Conservation (phyloP, 2,888 invertebrate species). For the Dynastes grantii region DNA sequence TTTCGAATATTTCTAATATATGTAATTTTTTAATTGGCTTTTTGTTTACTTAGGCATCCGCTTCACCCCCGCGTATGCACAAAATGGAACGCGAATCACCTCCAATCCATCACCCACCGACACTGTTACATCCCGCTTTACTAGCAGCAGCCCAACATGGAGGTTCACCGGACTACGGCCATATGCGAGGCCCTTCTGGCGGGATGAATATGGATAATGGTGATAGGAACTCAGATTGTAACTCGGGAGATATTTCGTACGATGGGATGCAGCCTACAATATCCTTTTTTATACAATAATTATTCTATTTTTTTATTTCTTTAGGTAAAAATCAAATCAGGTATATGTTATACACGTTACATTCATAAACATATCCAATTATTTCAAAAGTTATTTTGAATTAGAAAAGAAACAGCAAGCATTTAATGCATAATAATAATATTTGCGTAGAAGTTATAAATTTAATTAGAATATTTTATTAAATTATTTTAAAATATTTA, state of each 20-base stretch:
- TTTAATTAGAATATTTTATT: no score
- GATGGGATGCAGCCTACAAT: slow-evolving; percentile 96
- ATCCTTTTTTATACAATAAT: slow-evolving; percentile 84
- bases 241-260: slow-evolving; percentile 92
- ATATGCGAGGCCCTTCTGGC: slow-evolving; percentile 74
- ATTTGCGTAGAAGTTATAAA: no score
- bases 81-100: slow-evolving; percentile 86
- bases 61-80: slow-evolving; percentile 79
- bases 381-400: no score
- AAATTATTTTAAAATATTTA: no score
- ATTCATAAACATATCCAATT: no score
- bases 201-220: slow-evolving; percentile 83
- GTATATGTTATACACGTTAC: no score
- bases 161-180: slow-evolving; percentile 86
- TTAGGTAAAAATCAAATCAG: slow-evolving; percentile 24
- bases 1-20: background rate
- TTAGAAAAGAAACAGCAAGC: no score
- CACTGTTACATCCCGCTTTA: slow-evolving; percentile 88
- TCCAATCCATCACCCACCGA: slow-evolving; percentile 88
- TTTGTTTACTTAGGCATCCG: slow-evolving; percentile 66
- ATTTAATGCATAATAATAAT: no score
- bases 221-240: slow-evolving; percentile 92
- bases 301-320: slow-evolving; percentile 56
- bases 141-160: slow-evolving; percentile 88
- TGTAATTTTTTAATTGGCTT: background rate